These are phyloP conservation scores for Onychostruthus taczanowskii DNA, from an alignment of 2,113 vertebrate species.

Conservation along the genomic window DNA sequence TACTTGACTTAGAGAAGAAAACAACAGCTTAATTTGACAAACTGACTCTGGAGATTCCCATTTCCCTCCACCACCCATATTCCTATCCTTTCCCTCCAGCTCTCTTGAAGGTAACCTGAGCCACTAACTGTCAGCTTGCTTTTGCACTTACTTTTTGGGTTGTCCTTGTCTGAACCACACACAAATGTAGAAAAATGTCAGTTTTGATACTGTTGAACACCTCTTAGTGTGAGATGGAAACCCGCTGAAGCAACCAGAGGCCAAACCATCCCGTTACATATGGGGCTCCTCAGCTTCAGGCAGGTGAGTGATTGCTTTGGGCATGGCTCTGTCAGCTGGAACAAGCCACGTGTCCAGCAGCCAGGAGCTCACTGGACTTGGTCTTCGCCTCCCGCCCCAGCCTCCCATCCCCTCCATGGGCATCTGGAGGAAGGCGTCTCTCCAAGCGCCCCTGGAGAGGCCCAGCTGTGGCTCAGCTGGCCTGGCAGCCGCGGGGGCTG, in stretches of 20 bases:
- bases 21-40: neutral
- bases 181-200: constrained; percentile 37
- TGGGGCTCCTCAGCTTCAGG: neutral
- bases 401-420: fast-evolving
- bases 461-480: fast-evolving
- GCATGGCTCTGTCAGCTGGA: constrained; percentile 46
- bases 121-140: neutral
- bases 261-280: neutral
- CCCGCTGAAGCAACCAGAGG: neutral
- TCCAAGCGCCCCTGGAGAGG: neutral
- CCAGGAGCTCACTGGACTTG: neutral
- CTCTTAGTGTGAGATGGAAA: neutral
- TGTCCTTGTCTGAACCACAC: neutral
- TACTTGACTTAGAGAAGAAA: neutral
- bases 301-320: constrained; percentile 24
- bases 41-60: neutral
- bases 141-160: neutral
- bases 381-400: fast-evolving
- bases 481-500: fast-evolving
- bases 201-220: neutral
- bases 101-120: neutral
- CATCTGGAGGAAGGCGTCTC: neutral
- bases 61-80: neutral
- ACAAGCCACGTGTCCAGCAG: neutral
- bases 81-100: neutral